A percentile compares a stretch with the other conserved stretches of the same genome.
Evolutionary conservation across 2,888 invertebrate genomes (phyloP).

Genomic region (Mythimna impura): DNA sequence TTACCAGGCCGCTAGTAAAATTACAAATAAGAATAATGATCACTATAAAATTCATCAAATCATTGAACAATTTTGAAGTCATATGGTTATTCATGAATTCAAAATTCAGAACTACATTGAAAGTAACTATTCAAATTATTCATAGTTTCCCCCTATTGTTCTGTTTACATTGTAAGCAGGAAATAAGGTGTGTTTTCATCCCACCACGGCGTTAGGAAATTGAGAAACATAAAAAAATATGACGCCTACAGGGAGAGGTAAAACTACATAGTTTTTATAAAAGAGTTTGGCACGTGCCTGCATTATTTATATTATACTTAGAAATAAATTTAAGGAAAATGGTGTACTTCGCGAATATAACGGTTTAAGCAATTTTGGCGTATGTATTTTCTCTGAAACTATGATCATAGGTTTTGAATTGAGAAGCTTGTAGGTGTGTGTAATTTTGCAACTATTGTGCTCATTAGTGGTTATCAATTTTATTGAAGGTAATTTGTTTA

Average conservation of each 20-base stretch:
- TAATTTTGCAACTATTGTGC: no score
- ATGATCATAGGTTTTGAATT: not conserved
- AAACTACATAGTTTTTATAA: conserved; percentile 43
- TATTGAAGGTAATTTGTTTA: no score
- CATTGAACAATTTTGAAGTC: no score
- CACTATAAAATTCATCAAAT: no score
- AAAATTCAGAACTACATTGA: not conserved
- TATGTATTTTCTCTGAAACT: conserved; percentile 2
- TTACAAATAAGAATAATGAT: no score
- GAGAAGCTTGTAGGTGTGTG: not conserved
- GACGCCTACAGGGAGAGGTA: conserved; percentile 15
- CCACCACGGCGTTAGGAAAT: conserved; percentile 40
- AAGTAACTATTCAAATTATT: not conserved
- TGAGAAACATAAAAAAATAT: conserved; percentile 53
- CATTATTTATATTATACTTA: conserved; percentile 35
- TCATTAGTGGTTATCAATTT: no score
- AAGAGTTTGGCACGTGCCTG: conserved; percentile 12
- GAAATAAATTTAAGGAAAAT: conserved; percentile 42
- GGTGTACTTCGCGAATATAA: conserved; percentile 13
- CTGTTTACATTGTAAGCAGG: conserved; percentile 49
- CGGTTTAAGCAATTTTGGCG: not conserved
- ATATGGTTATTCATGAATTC: no score
- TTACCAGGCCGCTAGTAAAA: no score
- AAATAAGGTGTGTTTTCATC: conserved; percentile 42
- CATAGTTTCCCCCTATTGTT: conserved; percentile 35